Evolutionary conservation across 2,797 vertebrate species (phyloP).

Genomic region (Schizopygopsis malacanthus): DNA sequence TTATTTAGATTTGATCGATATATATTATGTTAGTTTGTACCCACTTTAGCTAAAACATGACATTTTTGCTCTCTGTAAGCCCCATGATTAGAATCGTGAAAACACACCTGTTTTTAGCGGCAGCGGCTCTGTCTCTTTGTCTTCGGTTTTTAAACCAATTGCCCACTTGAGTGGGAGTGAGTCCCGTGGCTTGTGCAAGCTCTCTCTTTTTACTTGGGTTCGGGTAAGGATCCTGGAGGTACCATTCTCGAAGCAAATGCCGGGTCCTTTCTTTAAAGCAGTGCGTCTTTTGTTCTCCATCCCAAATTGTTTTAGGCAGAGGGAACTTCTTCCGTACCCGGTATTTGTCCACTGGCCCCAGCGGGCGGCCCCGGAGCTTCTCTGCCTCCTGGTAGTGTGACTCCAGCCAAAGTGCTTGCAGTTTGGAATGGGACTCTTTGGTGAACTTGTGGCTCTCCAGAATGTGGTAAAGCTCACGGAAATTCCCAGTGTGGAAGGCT

Average conservation of each 20-base stretch:
- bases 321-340: slow-evolving; percentile 99
- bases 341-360: slow-evolving; percentile 99
- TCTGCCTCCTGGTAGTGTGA: slow-evolving; percentile 98
- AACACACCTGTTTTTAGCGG: slow-evolving; percentile 96
- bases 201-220: slow-evolving; percentile 98
- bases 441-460: slow-evolving; percentile 99
- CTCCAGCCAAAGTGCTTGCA: slow-evolving; percentile 98
- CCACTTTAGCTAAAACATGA: background rate
- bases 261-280: slow-evolving; percentile 99
- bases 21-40: background rate
- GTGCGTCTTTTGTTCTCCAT: slow-evolving; percentile 99
- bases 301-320: slow-evolving; percentile 97
- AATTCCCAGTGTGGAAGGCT: slow-evolving; percentile 97
- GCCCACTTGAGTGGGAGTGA: slow-evolving; percentile 98
- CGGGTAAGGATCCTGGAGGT: slow-evolving; percentile 98
- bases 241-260: slow-evolving; percentile 98
- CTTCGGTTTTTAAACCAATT: slow-evolving; percentile 99
- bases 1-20: background rate
- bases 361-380: slow-evolving; percentile 94
- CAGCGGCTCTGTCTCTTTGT: slow-evolving; percentile 98
- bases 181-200: slow-evolving; percentile 98
- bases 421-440: slow-evolving; percentile 97
- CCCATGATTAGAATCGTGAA: background rate
- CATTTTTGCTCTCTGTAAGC: background rate
- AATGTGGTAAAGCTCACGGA: slow-evolving; percentile 97